Conservation (phyloP, 2,888 invertebrate genomes). For the Hypomecis atomaria region DNA sequence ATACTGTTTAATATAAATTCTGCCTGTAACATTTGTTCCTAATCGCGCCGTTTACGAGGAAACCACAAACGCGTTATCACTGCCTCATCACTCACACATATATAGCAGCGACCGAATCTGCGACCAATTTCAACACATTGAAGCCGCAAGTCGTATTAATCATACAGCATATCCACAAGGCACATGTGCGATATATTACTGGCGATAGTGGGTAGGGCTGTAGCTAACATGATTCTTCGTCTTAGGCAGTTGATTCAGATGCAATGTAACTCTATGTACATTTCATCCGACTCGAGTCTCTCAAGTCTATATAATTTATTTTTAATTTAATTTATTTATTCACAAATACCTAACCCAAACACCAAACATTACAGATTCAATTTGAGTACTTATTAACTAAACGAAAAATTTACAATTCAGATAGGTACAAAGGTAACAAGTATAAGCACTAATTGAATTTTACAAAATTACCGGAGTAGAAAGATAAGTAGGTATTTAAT, state of each 20-base stretch:
- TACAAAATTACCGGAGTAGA: no score
- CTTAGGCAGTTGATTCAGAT: no score
- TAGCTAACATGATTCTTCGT: background rate
- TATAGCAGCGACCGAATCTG: slow-evolving; percentile 26
- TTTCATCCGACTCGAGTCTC: background rate
- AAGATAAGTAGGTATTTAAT: no score
- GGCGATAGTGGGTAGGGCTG: slow-evolving; percentile 51
- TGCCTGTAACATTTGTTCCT: slow-evolving; percentile 14
- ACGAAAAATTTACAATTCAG: no score
- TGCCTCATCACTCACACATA: slow-evolving; percentile 27
- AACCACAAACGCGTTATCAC: slow-evolving; percentile 32
- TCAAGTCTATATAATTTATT: no score
- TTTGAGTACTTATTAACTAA: no score
- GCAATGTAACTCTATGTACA: no score
- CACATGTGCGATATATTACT: slow-evolving; percentile 65
- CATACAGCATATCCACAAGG: slow-evolving; percentile 58
- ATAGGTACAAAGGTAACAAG: no score
- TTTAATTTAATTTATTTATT: no score
- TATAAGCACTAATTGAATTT: no score
- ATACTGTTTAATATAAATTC: background rate
- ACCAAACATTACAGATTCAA: no score
- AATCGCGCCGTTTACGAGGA: slow-evolving; percentile 14
- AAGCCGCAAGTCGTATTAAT: slow-evolving; percentile 62
- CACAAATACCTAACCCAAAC: no score
- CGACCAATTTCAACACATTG: slow-evolving; percentile 59